Evolutionary conservation across 2,888 invertebrate species (phyloP), one percentile per base, ranked within the genome.

Genomic region (Synergus itoensis): DNA sequence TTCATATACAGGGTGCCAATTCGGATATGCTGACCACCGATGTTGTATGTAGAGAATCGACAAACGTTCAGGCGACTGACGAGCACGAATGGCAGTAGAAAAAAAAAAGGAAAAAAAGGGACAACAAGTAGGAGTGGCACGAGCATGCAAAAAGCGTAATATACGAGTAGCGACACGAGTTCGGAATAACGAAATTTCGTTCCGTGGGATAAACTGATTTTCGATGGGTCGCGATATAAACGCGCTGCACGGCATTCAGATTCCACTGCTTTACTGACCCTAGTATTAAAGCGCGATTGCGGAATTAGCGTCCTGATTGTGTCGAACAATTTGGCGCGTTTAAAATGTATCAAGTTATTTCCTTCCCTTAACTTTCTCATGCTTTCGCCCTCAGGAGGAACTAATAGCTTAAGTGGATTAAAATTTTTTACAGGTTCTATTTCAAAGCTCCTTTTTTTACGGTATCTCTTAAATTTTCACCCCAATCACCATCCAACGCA

Each of bases 301-400:
- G 73, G 81, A 86, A 86, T 86, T 85, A 84, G 83, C 78, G 76
- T 57, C 76, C 77, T 77, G 57, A 84, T 84, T 83, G 84, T 85
- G 84, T 82, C 82, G 78, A 83, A 80, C 82, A 81, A 80, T 84
- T 84, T 80, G 80, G 77, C 79, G 83, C 80, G 82, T 83, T 81
- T 83, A 80, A 86, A 85, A 86, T 84, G 78, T 80, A 84, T 82
- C 79, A 82, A 80, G 77, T 80, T 81, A 78, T 81, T 77, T 53
- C 63, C 21, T 3, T 57, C 60, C 65, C 41, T 28, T 64, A 45
- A 11, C 64, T 77, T 64, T 45, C 48, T 16, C 60, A 4, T 76
- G 36, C 62, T 65, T 62, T 45, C 75, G 21, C 45, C 64, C 64
- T 76, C 64, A 75, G 64, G 53, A 12, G 77, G 43, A 43, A 53